phyloP scores from a whole-genome alignment of 1,140 invertebrate genomes.

The Plectrocnemia conspersa region DNA sequence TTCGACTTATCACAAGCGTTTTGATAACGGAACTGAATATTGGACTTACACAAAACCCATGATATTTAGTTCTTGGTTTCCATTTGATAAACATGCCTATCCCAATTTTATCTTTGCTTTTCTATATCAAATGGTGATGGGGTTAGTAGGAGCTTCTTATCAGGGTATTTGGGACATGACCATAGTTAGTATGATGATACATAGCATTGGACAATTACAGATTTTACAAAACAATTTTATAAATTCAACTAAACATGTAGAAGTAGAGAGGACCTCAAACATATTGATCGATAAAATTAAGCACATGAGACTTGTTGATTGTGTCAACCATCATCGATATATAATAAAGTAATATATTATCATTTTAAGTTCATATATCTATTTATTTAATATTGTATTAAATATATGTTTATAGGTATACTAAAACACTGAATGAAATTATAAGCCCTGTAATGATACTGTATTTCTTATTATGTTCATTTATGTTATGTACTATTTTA shows the following conservation, averaged over 20 bases:
- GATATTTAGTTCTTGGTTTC: conserved; percentile 37
- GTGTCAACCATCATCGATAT: conserved; percentile 35
- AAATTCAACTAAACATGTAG: conserved; percentile 20
- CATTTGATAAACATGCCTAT: conserved; percentile 32
- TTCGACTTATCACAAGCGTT: conserved; percentile 25
- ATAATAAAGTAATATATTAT: conserved; percentile 21
- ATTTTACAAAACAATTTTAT: conserved; percentile 29
- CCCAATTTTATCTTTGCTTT: conserved; percentile 28
- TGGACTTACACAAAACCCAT: conserved; percentile 29
- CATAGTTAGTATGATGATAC: conserved; percentile 33
- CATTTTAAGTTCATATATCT: too few species aligned
- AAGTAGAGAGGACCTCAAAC: too few species aligned
- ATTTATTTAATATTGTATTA: too few species aligned
- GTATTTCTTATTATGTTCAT: conserved; percentile 39
- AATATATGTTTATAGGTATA: conserved; percentile 38
- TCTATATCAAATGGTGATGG: conserved; percentile 30
- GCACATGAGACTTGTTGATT: conserved; percentile 25
- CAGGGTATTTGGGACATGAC: conserved; percentile 34
- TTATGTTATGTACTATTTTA: conserved; percentile 40
- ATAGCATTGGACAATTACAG: conserved; percentile 33
- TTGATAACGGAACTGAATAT: conserved; percentile 30
- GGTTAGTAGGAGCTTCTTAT: conserved; percentile 30
- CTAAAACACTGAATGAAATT: conserved; percentile 35
- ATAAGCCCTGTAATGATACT: conserved; percentile 39
- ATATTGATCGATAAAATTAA: conserved; percentile 15